These are phyloP conservation scores for Dexiosoma caninum DNA, from an alignment of 2,888 invertebrate species.

Conservation along the genomic window DNA sequence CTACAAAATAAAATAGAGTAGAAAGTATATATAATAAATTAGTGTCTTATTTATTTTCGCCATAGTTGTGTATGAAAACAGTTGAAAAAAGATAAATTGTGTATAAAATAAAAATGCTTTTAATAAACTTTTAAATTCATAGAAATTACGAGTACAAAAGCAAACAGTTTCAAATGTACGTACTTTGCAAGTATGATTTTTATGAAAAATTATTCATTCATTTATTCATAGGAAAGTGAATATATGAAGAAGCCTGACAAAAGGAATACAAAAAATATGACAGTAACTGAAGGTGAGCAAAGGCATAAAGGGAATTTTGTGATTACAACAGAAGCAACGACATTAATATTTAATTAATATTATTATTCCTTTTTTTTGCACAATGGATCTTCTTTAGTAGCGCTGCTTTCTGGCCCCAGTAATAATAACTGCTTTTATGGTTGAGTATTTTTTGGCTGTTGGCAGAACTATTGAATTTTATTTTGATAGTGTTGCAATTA, in stretches of 20 bases:
- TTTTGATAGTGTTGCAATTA: too few species aligned
- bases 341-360: too few species aligned
- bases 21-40: slow-evolving; percentile 19
- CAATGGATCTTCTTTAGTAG: too few species aligned
- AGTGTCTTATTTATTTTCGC: not conserved
- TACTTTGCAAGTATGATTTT: not conserved
- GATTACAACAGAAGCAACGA: not conserved
- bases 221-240: not conserved
- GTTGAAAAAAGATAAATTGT: not conserved
- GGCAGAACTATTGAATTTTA: too few species aligned
- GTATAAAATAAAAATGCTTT: slow-evolving; percentile 40
- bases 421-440: too few species aligned
- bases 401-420: too few species aligned
- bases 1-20: slow-evolving; percentile 17
- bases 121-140: slow-evolving; percentile 45
- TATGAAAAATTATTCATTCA: slow-evolving; percentile 23
- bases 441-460: too few species aligned
- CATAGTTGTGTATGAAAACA: not conserved
- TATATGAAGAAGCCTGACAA: not conserved
- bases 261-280: not conserved
- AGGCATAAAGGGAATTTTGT: not conserved
- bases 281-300: not conserved
- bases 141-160: not conserved
- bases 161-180: not conserved
- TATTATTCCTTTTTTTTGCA: too few species aligned